Base-by-base conservation (phyloP, 2,797 vertebrate genomes). In the Melanitta fusca region DNA sequence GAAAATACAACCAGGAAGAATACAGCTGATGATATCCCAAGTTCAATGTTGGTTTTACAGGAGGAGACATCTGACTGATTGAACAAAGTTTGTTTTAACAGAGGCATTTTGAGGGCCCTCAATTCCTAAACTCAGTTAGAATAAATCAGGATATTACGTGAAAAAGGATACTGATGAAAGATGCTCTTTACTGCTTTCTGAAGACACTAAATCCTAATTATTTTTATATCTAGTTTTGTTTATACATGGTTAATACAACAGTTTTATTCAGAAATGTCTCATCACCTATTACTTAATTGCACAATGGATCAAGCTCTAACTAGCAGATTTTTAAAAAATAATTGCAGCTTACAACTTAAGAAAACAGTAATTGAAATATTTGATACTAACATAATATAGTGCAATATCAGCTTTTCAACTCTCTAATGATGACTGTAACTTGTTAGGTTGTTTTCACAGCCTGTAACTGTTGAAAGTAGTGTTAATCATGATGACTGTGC, bases 361-460 rank as follows among this genome's bases (percentile, higher is more conserved):
- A 71, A 95, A 87, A 74, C 54, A 93, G 49, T 54, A 39, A 91
- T 32, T 90, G 54, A 75, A 93, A 81, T 80, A 66, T 69, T 92
- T 85, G 13, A 90, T 90, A 54, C 60, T 75, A 83, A 84, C 14
- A 62, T 32, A 91, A 21, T 53, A 80, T 47, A 70, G 54, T 22
- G 24, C 12, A 34, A 15, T 38, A 95, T 58, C 78, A 95, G 58
- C 80, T 95, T 94, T 91, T 89, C 68, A 79, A 54, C 58, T 79
- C 43, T 53, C 32, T 90, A 89, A 96, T 91, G 54, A 91, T 53
- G 65, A 16, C 53, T 77, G 38, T 79, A 82, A 95, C 19, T 78
- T 61, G 12, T 77, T 54, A 85, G 74, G 47, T 14, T 74, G 51
- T 56, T 94, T 93, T 92, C 81, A 69, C 49, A 83, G 66, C 51